Conservation (phyloP, 2,888 invertebrate genomes). For the Ypsolopha scabrella region DNA sequence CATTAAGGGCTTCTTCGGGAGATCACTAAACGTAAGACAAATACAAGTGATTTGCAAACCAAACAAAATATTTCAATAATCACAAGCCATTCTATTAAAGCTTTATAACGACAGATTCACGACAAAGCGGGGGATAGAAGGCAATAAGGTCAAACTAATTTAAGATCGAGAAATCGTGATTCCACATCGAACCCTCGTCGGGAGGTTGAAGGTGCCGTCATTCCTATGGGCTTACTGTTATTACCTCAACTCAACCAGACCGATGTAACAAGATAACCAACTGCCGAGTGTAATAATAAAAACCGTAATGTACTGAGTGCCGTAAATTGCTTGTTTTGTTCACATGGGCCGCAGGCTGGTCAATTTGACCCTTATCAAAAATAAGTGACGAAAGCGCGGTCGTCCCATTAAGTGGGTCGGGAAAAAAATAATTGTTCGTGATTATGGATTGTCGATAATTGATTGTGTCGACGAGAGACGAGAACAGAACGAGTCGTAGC, state of each 20-base stretch:
- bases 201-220: background rate
- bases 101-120: background rate
- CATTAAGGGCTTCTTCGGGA: no score
- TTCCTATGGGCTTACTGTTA: constrained; percentile 11
- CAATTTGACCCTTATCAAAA: constrained; percentile 63
- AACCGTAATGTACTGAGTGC: constrained; percentile 46
- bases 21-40: no score
- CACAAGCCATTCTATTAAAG: no score
- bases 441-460: constrained; percentile 60
- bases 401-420: constrained; percentile 42
- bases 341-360: constrained; percentile 52
- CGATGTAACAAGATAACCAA: constrained; percentile 39
- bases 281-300: constrained; percentile 38
- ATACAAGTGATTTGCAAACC: no score
- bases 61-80: no score
- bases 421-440: constrained; percentile 60
- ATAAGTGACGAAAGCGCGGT: constrained; percentile 51
- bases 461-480: constrained; percentile 29
- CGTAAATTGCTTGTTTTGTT: constrained; percentile 54
- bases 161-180: background rate
- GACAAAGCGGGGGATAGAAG: background rate
- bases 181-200: background rate
- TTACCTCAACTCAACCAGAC: constrained; percentile 27
- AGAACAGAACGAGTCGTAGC: constrained; percentile 33
- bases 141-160: background rate